Percentiles rank a stretch among this genome's conserved stretches.
phyloP scores from a whole-genome alignment of 1,140 invertebrate species.

The Capitella teleta region DNA sequence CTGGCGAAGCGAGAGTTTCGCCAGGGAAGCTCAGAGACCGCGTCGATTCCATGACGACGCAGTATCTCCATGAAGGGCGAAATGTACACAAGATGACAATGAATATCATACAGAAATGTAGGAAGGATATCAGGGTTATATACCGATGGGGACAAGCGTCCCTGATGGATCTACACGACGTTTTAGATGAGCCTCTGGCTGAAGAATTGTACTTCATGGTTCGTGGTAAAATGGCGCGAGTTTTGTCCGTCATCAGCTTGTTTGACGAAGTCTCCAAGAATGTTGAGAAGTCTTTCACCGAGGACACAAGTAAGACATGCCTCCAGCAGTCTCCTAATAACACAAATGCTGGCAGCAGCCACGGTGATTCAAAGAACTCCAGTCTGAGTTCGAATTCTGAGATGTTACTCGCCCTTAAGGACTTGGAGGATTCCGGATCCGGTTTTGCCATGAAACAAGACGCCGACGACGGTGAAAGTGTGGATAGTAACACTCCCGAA shows the following conservation, averaged over 20 bases:
- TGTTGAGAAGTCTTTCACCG: conserved; percentile 4
- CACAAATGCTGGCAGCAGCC: too few species aligned
- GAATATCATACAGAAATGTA: neutral
- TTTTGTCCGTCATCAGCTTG: conserved; percentile 4
- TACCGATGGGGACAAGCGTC: conserved; percentile 6
- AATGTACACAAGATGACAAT: neutral
- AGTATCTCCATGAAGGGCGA: conserved; percentile 3
- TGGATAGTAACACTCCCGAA: conserved; percentile 5
- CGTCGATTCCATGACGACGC: neutral
- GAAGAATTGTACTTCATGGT: conserved; percentile 8
- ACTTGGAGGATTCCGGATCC: neutral
- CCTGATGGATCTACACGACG: conserved; percentile 2
- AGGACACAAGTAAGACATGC: neutral
- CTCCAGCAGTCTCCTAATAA: neutral
- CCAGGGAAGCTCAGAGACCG: neutral
- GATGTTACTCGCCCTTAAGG: neutral
- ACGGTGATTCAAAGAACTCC: neutral
- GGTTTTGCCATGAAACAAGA: neutral
- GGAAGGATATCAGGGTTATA: neutral
- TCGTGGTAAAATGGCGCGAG: conserved; percentile 3
- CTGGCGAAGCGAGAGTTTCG: neutral
- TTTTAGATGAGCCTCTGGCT: conserved; percentile 6
- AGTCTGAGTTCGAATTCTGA: neutral
- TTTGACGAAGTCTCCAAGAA: conserved; percentile 8
- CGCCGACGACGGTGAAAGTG: neutral